Evolutionary conservation across 2,113 vertebrate species (phyloP).

Genomic region (Lutjanus erythropterus): DNA sequence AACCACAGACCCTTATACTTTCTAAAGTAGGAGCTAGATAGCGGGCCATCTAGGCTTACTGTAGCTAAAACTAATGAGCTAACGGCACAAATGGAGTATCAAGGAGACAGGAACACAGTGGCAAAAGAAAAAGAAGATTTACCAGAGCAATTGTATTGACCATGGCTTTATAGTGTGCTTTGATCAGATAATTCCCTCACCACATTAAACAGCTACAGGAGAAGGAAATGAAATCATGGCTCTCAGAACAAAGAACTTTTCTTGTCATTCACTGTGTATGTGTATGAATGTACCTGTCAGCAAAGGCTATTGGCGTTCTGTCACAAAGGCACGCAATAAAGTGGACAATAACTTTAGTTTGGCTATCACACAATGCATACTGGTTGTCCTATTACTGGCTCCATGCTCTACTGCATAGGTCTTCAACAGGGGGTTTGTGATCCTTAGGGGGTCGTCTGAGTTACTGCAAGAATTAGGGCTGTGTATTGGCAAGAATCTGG

Average conservation of each 20-base stretch:
- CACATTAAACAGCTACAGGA: neutral
- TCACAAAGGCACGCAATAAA: neutral
- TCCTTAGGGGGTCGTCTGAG: too few relatives aligned
- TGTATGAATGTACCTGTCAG: neutral
- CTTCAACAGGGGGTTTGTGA: too few relatives aligned
- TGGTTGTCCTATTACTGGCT: neutral
- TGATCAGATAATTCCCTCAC: neutral
- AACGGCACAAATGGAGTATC: neutral
- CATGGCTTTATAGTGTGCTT: neutral
- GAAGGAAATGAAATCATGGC: neutral
- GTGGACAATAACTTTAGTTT: neutral
- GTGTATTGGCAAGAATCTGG: too few relatives aligned
- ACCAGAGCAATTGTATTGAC: neutral
- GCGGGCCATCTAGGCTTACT: neutral
- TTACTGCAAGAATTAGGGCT: too few relatives aligned
- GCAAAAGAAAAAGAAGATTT: neutral
- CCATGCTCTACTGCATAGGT: too few relatives aligned
- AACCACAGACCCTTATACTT: too few relatives aligned
- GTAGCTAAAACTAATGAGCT: too few relatives aligned
- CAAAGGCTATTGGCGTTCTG: neutral
- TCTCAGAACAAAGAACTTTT: neutral
- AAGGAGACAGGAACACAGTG: neutral
- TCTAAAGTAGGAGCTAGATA: too few relatives aligned
- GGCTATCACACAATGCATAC: neutral
- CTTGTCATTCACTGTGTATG: neutral